Base-by-base conservation (phyloP, 2,888 invertebrate species). In the Antheraea assamensis region DNA sequence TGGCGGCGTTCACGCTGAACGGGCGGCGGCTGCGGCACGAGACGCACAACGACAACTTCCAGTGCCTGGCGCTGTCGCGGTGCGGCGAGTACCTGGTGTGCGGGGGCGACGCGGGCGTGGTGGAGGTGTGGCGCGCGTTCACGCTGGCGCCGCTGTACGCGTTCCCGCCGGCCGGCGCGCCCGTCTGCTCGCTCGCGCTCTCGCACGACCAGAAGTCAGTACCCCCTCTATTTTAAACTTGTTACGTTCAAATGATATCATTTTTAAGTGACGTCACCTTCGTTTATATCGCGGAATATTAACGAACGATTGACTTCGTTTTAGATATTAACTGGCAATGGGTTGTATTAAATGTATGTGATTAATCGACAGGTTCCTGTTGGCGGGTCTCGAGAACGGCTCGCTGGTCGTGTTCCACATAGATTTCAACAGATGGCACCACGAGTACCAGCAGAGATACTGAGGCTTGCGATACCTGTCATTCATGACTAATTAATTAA, bases 1-100 rank as follows among this genome's bases (percentile, higher is more conserved):
- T 99, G 81, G 98, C 98, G 73, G 98, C 98, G 52, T 99, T 97
- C 92, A 98, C 99, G 73, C 97, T 99, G 86, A 99, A 99, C 90
- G 99, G 99, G 64, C 97, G 98, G 84, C 95, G 98, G 74, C 95
- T 99, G 78, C 94, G 98, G 74, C 97, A 98, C 87, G 98, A 98
- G 93, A 97, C 98, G 76, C 99, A 99, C 89, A 98, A 98, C 88
- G 99, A 99, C 90, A 98, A 98, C 93, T 97, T 99, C 92, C 98
- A 99, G 98, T 98, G 98, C 94, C 96, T 98, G 96, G 96, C 98
- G 85, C 95, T 99, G 88, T 99, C 99, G 80, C 97, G 99, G 75
- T 99, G 99, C 95, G 99, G 99, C 79, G 99, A 99, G 95, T 99
- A 99, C 95, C 95, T 99, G 90, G 98, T 99, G 96, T 98, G 99